phyloP scores from a whole-genome alignment of 1,140 invertebrate species.

The Asobara japonica region DNA sequence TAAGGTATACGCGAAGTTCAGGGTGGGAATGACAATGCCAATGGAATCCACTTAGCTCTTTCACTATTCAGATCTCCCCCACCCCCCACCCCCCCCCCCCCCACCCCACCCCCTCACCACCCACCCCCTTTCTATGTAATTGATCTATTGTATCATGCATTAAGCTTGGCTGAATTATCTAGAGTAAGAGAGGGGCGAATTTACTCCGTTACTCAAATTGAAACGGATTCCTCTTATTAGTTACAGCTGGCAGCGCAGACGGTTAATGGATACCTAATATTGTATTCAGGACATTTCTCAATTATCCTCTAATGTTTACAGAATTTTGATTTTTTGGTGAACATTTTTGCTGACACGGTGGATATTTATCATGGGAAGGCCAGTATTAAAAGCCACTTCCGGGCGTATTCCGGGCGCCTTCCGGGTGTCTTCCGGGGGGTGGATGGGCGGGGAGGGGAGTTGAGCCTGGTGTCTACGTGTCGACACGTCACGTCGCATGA shows the following conservation, averaged over 20 bases:
- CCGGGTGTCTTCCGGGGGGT: background rate
- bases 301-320: background rate
- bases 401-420: conserved; percentile 13
- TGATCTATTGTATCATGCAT: conserved; percentile 64
- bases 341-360: background rate
- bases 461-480: conserved; percentile 40
- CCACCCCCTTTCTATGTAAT: conserved; percentile 65
- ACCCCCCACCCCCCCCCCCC: too few relatives aligned
- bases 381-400: conserved; percentile 22
- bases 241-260: conserved; percentile 53
- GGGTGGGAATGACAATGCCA: background rate
- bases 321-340: background rate
- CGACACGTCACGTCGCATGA: conserved; percentile 58
- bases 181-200: conserved; percentile 9
- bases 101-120: too few relatives aligned
- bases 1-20: background rate
- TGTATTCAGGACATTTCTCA: conserved; percentile 26
- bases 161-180: conserved; percentile 44
- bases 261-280: conserved; percentile 46
- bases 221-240: conserved; percentile 47
- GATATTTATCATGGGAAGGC: background rate
- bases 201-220: background rate
- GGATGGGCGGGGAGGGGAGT: too few relatives aligned
- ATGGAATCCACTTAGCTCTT: background rate
- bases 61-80: conserved; percentile 34